Base-by-base conservation (phyloP, 1,140 invertebrate species). In the Drosophila watanabei region DNA sequence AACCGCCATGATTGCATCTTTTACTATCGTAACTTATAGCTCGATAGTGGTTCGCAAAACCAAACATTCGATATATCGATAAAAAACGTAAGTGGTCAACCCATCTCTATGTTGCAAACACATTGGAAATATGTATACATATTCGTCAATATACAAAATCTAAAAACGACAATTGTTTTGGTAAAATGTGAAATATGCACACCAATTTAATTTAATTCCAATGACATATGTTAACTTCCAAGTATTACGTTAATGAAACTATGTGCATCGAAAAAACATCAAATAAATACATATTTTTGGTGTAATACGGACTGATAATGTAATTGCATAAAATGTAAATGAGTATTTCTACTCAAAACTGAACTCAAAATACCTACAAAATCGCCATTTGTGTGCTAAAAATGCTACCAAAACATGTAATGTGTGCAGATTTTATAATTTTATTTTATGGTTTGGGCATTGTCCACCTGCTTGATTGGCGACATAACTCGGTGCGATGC, bases 401-500 rank as follows among this genome's bases (percentile, higher is more conserved):
- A 56, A 70, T 71, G 68, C 20, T 24, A 41, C 65, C 37, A 56
- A 71, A 70, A 37, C 20, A 57, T 35, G 35, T 46, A 2, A 41
- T 39, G 18, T 45, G 32, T 70, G 20, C 39, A 16, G 33, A 71
- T 28, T 43, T 46, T 11, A 13, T 46, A 14, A 18, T 37, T 32
- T 28, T 71, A 0, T 37, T 57, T 32, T 70, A 56, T 71, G 65
- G 46, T 10, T 69, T 70, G 32, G 37, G 65, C 18, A 57, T 71
- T 32, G 35, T 70, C 20, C n/a, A 54, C 33, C 16, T 70, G 30
- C n/a, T 71, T 16, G 35, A 52, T 70, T 57, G 48, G 39, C 48
- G 18, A 39, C 39, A 37, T 14, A n/a, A 57, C 30, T 57, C 11
- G 2, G 68, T 71, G 20, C 28, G 18, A 9, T 46, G 65, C 64